Conservation (phyloP, 2,888 invertebrate species). For the Drosophila fulvimacula region DNA sequence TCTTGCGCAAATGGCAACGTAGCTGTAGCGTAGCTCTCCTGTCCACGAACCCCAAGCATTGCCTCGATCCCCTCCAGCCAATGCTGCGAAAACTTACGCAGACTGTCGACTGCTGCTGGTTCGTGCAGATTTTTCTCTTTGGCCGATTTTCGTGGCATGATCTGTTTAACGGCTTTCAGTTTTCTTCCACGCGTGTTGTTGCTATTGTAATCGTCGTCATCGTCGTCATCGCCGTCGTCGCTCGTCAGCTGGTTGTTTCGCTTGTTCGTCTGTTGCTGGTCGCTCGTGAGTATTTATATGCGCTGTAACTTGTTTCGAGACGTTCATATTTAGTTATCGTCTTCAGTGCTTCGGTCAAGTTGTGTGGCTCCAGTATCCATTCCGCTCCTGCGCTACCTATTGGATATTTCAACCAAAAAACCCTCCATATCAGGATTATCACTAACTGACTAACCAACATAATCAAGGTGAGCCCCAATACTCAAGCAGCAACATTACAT, state of each 20-base stretch:
- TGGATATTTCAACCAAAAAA: slow-evolving; percentile 46
- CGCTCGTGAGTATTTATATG: slow-evolving; percentile 78
- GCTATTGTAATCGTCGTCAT: slow-evolving; percentile 20
- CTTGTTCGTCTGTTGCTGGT: slow-evolving; percentile 29
- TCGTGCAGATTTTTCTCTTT: slow-evolving; percentile 74
- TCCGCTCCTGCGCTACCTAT: slow-evolving; percentile 42
- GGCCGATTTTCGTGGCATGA: slow-evolving; percentile 80
- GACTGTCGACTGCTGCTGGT: slow-evolving; percentile 36
- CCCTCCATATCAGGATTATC: slow-evolving; percentile 58
- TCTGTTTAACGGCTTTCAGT: slow-evolving; percentile 79
- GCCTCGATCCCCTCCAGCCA: background rate
- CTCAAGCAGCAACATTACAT: slow-evolving; percentile 20
- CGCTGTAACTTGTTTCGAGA: slow-evolving; percentile 82
- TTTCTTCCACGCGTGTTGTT: slow-evolving; percentile 55
- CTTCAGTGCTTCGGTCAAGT: slow-evolving; percentile 74
- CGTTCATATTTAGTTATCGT: slow-evolving; percentile 83
- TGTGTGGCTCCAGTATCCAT: slow-evolving; percentile 33
- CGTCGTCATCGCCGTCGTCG: slow-evolving; percentile 10
- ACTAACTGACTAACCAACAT: slow-evolving; percentile 51
- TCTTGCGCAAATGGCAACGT: slow-evolving; percentile 70
- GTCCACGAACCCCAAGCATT: background rate
- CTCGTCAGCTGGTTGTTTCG: slow-evolving; percentile 36
- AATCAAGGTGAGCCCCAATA: slow-evolving; percentile 62
- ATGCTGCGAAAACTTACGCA: slow-evolving; percentile 38
- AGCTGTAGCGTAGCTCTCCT: slow-evolving; percentile 7